phyloP scores from a whole-genome alignment of 2,797 vertebrate genomes.

The Triplophysa bombifrons region DNA sequence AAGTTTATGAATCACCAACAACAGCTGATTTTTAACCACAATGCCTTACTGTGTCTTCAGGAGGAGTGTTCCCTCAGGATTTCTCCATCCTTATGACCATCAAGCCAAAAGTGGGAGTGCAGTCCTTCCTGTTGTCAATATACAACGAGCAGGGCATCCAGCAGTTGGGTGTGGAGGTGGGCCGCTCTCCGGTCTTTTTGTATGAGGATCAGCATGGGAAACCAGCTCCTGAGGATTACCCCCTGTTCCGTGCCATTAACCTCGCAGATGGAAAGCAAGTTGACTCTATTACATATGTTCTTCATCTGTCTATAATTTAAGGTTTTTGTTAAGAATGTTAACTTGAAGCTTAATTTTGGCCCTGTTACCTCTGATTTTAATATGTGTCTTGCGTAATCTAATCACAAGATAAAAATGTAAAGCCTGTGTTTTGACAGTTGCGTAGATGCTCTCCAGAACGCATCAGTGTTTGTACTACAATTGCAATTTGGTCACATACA shows the following conservation, averaged over 20 bases:
- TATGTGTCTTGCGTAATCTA: neutral
- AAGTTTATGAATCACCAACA: constrained; percentile 18
- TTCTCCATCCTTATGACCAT: constrained; percentile 97
- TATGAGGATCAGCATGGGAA: constrained; percentile 96
- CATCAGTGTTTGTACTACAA: too few relatives aligned
- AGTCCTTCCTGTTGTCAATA: constrained; percentile 93
- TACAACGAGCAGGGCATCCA: constrained; percentile 94
- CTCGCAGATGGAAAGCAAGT: constrained; percentile 96
- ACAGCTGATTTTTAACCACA: constrained; percentile 17
- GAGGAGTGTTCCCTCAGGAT: constrained; percentile 90
- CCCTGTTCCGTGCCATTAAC: constrained; percentile 91
- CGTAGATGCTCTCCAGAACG: neutral
- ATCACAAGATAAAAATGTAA: neutral
- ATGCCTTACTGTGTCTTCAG: constrained; percentile 66
- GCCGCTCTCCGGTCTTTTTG: constrained; percentile 90
- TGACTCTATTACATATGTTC: constrained; percentile 14
- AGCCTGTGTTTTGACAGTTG: neutral
- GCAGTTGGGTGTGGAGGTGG: constrained; percentile 94
- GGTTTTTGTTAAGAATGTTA: neutral
- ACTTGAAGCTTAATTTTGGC: neutral
- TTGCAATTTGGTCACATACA: too few relatives aligned
- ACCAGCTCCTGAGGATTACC: constrained; percentile 91
- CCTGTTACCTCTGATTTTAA: neutral
- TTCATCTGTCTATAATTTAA: neutral
- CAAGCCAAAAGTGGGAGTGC: constrained; percentile 90